Evolutionary conservation across 2,113 vertebrate genomes (phyloP).

Genomic region (human): DNA sequence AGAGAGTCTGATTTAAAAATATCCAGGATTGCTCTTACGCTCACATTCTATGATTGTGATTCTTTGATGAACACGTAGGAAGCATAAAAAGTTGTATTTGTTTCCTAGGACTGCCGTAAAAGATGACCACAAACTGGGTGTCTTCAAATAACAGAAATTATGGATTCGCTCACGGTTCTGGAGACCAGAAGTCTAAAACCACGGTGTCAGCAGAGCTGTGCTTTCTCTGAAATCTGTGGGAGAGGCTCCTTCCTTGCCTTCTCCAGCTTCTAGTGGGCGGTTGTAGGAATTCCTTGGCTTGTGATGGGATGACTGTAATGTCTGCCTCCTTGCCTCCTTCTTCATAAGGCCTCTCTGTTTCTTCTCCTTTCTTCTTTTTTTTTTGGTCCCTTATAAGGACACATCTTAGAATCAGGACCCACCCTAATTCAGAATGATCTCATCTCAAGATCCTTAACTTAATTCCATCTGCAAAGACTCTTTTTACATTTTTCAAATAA

Average conservation of each 20-base stretch:
- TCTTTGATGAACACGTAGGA: background rate
- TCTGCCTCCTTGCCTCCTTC: background rate
- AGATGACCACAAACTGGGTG: background rate
- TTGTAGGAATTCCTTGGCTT: too few species aligned
- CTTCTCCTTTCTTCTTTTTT: background rate
- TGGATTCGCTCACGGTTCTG: background rate
- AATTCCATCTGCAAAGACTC: background rate
- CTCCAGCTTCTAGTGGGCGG: too few species aligned
- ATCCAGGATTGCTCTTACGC: too few species aligned
- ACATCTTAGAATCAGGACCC: background rate
- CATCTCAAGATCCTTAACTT: background rate
- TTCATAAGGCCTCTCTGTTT: background rate
- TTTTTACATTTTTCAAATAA: background rate
- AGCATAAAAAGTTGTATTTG: background rate
- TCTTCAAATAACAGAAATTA: background rate
- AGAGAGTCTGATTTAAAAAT: background rate
- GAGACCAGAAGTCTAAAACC: background rate
- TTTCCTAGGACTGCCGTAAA: background rate
- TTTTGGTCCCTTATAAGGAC: background rate
- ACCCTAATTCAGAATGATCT: background rate
- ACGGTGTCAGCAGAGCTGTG: background rate
- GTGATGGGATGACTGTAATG: rapidly evolving
- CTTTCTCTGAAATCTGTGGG: too few species aligned
- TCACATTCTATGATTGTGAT: background rate
- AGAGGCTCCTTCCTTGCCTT: background rate